Conservation (phyloP, 1,140 invertebrate species). For the Druon quercuslanigerum region DNA sequence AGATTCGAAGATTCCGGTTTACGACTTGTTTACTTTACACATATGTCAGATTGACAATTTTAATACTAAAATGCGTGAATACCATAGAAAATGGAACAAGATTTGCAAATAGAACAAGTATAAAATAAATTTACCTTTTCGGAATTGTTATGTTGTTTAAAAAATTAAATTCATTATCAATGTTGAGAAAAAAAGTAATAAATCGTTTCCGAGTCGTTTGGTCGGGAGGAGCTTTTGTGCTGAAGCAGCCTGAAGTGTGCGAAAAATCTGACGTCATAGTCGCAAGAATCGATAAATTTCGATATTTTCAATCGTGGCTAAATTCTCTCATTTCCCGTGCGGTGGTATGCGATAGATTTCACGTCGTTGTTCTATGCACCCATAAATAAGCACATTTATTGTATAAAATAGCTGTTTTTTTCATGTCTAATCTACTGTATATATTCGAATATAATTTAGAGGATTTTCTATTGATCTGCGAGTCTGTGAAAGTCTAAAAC, state of each 20-base stretch:
- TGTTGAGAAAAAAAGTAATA: too few species aligned
- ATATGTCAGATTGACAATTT: too few species aligned
- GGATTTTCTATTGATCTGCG: conserved; percentile 35
- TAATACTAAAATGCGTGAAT: too few species aligned
- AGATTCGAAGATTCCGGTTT: too few species aligned
- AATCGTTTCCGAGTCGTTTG: too few species aligned
- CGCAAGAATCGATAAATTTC: conserved; percentile 19
- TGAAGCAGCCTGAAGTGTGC: neutral
- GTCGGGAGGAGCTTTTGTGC: too few species aligned
- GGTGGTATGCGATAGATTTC: neutral
- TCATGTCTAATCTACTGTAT: conserved; percentile 57
- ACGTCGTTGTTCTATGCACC: neutral
- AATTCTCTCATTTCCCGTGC: neutral
- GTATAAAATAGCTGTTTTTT: conserved; percentile 44
- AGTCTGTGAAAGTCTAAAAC: conserved; percentile 37
- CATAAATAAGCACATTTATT: neutral
- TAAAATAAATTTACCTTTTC: too few species aligned
- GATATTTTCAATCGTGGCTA: neutral
- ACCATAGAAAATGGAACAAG: too few species aligned
- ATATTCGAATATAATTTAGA: conserved; percentile 46
- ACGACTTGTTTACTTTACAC: too few species aligned
- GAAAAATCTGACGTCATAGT: neutral
- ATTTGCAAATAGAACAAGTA: too few species aligned
- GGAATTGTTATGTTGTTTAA: too few species aligned
- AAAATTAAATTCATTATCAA: too few species aligned